These are phyloP conservation scores for Orgyia antiqua DNA, from an alignment of 2,888 invertebrate genomes.

Conservation along the genomic window DNA sequence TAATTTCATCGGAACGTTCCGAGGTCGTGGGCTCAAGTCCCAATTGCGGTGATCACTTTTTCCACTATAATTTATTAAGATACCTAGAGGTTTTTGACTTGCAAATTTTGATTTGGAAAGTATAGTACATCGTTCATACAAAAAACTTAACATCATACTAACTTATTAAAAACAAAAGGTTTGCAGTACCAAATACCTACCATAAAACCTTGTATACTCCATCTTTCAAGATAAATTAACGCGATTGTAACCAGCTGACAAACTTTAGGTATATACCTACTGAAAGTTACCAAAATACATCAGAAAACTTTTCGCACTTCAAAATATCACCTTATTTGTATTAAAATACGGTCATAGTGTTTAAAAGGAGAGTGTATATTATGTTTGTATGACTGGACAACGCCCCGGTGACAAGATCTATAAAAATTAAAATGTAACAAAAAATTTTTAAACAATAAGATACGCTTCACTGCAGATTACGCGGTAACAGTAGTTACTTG, in stretches of 20 bases:
- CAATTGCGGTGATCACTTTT: too few species aligned
- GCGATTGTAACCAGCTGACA: conserved; percentile 30
- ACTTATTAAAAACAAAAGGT: conserved; percentile 10
- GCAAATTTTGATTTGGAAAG: too few species aligned
- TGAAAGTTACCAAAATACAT: conserved; percentile 2
- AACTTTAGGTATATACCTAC: conserved; percentile 15
- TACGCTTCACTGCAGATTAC: conserved; percentile 3
- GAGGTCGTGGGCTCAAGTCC: too few species aligned
- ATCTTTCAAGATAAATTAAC: conserved; percentile 34
- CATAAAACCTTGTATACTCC: conserved; percentile 18
- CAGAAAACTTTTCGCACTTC: neutral
- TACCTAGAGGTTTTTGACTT: too few species aligned
- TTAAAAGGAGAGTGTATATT: neutral
- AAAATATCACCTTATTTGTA: conserved; percentile 2
- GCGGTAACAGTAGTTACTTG: neutral
- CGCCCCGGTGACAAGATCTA: conserved; percentile 24
- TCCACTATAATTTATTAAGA: too few species aligned
- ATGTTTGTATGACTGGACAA: conserved; percentile 15
- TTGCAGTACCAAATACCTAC: conserved; percentile 5
- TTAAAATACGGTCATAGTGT: neutral
- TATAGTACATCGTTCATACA: neutral
- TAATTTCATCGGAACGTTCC: too few species aligned
- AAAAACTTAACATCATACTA: conserved; percentile 9
- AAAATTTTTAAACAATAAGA: conserved; percentile 19
- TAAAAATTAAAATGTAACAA: conserved; percentile 19